A percentile compares a stretch with the other conserved stretches of the same genome.
Evolutionary conservation across 1,140 invertebrate species (phyloP).

Genomic region (Ips nitidus): DNA sequence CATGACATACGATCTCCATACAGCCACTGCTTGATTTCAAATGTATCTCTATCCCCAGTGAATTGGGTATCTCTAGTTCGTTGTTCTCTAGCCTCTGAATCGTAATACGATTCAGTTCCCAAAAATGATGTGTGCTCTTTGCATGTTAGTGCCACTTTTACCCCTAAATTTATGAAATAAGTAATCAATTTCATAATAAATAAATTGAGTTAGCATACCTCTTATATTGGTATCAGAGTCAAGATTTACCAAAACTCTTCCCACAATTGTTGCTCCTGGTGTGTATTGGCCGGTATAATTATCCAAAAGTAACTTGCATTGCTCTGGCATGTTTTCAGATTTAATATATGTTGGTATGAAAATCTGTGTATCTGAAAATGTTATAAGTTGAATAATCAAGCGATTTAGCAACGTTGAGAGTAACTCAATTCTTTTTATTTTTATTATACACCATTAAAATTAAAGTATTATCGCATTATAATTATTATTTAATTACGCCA

Average conservation of each 20-base stretch:
- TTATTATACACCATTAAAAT: too few relatives aligned
- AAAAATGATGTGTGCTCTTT: conserved; percentile 35
- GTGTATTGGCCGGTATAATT: conserved; percentile 39
- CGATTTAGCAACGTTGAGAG: too few relatives aligned
- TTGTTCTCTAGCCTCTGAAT: conserved; percentile 26
- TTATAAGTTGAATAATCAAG: too few relatives aligned
- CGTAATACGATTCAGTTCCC: conserved; percentile 35
- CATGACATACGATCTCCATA: conserved; percentile 37
- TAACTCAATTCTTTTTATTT: too few relatives aligned
- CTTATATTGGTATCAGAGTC: conserved; percentile 30
- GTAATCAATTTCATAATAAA: too few relatives aligned
- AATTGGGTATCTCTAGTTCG: conserved; percentile 35
- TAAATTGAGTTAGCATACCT: conserved; percentile 24
- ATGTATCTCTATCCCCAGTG: conserved; percentile 30
- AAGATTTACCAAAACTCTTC: conserved; percentile 34
- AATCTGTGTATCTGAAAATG: too few relatives aligned
- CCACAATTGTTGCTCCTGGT: conserved; percentile 32
- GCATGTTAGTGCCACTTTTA: conserved; percentile 27
- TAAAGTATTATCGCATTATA: too few relatives aligned
- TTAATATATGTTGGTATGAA: not conserved
- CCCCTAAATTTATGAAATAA: conserved; percentile 17
- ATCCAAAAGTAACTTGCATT: conserved; percentile 38
- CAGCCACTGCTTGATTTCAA: conserved; percentile 30
- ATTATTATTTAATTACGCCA: too few relatives aligned
- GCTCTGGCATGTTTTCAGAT: conserved; percentile 23